These are phyloP conservation scores for Parasteatoda tepidariorum DNA, from an alignment of 1,140 invertebrate species.

Conservation along the genomic window DNA sequence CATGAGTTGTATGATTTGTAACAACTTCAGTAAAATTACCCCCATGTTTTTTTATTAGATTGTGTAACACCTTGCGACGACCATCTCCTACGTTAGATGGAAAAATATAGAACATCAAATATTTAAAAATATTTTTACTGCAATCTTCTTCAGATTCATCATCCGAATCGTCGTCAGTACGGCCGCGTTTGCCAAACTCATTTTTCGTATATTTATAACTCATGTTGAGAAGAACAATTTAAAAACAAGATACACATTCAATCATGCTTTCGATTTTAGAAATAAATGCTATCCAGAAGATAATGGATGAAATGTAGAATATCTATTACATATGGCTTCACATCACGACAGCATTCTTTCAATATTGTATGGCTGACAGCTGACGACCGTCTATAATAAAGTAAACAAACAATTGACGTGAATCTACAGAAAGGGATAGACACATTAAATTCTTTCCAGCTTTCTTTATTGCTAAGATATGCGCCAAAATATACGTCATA, in stretches of 20 bases:
- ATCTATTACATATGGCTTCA: too few relatives aligned
- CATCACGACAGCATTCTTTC: too few relatives aligned
- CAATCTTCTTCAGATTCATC: background rate
- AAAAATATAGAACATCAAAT: background rate
- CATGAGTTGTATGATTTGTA: background rate
- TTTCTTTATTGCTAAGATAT: too few relatives aligned
- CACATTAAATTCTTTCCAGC: too few relatives aligned
- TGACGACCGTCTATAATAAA: too few relatives aligned
- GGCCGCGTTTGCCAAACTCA: background rate
- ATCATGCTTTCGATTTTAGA: background rate
- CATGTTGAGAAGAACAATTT: background rate
- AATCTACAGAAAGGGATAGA: too few relatives aligned
- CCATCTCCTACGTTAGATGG: background rate
- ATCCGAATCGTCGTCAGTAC: background rate
- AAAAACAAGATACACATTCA: background rate
- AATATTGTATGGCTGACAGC: too few relatives aligned
- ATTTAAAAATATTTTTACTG: background rate
- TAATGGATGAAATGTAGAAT: too few relatives aligned
- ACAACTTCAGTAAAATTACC: background rate
- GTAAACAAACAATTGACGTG: too few relatives aligned
- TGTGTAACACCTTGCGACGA: background rate
- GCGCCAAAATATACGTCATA: too few relatives aligned
- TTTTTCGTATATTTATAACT: background rate
- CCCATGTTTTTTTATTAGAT: slow-evolving; percentile 10
- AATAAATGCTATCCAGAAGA: too few relatives aligned